Conservation (phyloP, 1,140 invertebrate species). For the Trinorchestia longiramus region DNA sequence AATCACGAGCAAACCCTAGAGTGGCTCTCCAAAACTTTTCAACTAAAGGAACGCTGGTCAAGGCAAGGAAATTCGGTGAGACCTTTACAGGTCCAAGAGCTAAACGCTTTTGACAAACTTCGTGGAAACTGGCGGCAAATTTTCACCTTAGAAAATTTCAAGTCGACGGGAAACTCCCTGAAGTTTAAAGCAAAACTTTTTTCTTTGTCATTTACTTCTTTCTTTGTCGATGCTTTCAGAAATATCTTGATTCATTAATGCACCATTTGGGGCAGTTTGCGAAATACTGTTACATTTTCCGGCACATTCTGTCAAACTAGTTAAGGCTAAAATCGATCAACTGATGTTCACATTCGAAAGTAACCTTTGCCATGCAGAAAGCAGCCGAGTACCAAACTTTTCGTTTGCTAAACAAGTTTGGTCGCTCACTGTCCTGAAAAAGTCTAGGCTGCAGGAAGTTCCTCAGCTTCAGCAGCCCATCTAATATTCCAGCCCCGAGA, state of each 20-base stretch:
- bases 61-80: conserved; percentile 13
- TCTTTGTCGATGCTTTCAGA: background rate
- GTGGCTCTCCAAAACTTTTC: conserved; percentile 51
- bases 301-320: background rate
- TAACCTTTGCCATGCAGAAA: conserved; percentile 18
- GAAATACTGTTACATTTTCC: background rate
- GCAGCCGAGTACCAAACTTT: conserved; percentile 28
- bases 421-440: background rate
- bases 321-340: background rate
- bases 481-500: conserved; percentile 38
- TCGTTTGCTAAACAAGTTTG: conserved; percentile 46
- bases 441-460: conserved; percentile 33
- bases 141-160: background rate
- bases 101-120: conserved; percentile 22
- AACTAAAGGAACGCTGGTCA: conserved; percentile 48
- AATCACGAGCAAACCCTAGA: conserved; percentile 49
- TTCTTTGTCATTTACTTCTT: background rate
- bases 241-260: background rate
- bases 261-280: background rate
- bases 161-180: background rate
- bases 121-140: background rate
- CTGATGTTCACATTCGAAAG: background rate
- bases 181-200: background rate
- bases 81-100: background rate
- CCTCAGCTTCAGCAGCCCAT: background rate